These are phyloP conservation scores for Polypterus senegalus DNA, from an alignment of 2,113 vertebrate genomes.

Conservation along the genomic window DNA sequence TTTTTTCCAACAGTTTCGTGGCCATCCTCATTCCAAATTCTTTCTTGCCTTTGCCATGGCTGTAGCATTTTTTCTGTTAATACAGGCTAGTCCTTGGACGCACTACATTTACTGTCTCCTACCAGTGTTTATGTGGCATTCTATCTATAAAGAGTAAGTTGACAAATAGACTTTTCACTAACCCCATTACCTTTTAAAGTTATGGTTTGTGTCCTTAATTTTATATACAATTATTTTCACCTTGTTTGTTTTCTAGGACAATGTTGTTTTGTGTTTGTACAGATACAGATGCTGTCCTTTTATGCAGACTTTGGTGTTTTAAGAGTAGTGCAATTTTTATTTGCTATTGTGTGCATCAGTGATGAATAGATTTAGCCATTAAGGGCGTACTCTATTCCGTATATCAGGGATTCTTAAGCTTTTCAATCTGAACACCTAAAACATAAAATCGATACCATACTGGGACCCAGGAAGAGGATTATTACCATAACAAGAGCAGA, in stretches of 20 bases:
- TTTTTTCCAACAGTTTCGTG: too few species aligned
- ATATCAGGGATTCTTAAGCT: too few species aligned
- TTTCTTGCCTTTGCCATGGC: constrained; percentile 46
- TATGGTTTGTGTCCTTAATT: not conserved
- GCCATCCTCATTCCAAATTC: constrained; percentile 13
- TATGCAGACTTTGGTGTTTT: not conserved
- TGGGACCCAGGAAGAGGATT: too few species aligned
- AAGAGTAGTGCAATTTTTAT: too few species aligned
- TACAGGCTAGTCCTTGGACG: constrained; percentile 75
- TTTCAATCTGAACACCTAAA: too few species aligned
- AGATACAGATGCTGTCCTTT: not conserved
- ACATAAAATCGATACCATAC: too few species aligned
- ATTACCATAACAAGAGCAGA: too few species aligned
- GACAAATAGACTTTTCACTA: not conserved
- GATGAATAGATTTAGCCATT: too few species aligned
- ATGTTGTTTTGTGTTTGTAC: not conserved
- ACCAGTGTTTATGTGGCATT: constrained; percentile 80
- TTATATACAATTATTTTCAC: not conserved
- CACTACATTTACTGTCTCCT: constrained; percentile 88
- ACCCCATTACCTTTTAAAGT: not conserved
- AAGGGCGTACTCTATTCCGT: too few species aligned
- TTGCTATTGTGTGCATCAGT: too few species aligned
- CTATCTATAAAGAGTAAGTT: constrained; percentile 82
- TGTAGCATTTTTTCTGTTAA: constrained; percentile 61
- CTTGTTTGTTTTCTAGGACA: not conserved